Evolutionary conservation across 2,113 vertebrate genomes (phyloP), one percentile per base, ranked within the genome.

Genomic region (Carollia perspicillata): DNA sequence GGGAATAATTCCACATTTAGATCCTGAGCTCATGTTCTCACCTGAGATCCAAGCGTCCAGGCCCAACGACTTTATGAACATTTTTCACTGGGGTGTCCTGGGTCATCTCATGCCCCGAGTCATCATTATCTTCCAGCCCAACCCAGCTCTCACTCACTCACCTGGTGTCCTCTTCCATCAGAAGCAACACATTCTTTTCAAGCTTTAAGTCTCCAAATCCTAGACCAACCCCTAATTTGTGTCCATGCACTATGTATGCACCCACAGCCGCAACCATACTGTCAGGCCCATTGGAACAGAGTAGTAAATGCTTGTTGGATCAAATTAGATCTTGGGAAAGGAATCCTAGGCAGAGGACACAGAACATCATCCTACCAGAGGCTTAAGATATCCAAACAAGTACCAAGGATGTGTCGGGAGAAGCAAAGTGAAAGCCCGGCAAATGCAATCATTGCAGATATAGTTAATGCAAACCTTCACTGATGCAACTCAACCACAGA

Each of bases 111-210:
- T 8, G 44, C n/a, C 47, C 69, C 47, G 65, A 94, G 88, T 90
- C 95, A 93, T 90, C 95, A 93, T 68, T 72, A 30, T 63, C 93
- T 89, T 90, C 16, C 72, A 89, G 71, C n/a, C 35, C 40, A 20
- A 33, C 14, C 33, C 69, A 69, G 51, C 60, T 68, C 69, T 58
- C 63, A 74, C 47, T 93, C 51, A 16, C 51, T 89, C 44, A n/a
- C 17, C 35, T 44, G 18, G 20, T 28, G 6, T 68, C 33, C 28
- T 84, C 75, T 84, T 84, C 44, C 58, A n/a, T 84, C 71, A 44
- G 84, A 94, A 68, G 44, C 33, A 42, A 83, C 14, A 47, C 4
- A 35, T 35, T 60, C 47, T 93, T 90, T 77, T 77, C 12, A 71
- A 89, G 65, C n/a, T 11, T 83, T 94, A 13, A 22, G 44, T 92